Evolutionary conservation across 1,140 invertebrate species (phyloP), one percentile per base, ranked within the genome.

Genomic region (Macrobrachium rosenbergii): DNA sequence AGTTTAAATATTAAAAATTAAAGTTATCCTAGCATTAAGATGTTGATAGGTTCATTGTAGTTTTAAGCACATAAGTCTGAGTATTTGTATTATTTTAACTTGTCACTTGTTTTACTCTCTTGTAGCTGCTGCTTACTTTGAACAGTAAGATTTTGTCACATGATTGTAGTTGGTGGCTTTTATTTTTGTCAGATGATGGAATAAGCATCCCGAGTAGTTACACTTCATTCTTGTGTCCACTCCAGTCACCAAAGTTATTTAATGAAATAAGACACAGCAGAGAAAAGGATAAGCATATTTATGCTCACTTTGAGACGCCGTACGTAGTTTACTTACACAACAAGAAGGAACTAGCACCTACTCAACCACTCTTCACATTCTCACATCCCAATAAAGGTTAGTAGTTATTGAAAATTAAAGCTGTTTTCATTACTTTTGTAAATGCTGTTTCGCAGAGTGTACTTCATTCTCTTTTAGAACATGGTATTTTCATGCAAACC

Each of bases 271-370:
- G 93, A 89, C 90, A 91, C 6, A 93, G 93, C 87, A 93, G 93
- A 86, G 94, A 95, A 79, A 93, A 92, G 85, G 93, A 94, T 72
- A 95, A 95, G 90, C 92, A 93, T 90, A 91, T 92, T 63, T 90
- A 94, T 89, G 91, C 93, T 59, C 94, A 95, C 88, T 95, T 96
- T 92, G 97, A 99, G 93, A 97, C 95, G 88, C 95, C 96, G 2
- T 99, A 98, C 93, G 97, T 99, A 64, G 96, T 98, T 67, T 95
- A 97, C 90, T 94, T 99, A 80, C 96, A 97, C 91, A 99, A 98
- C 92, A 96, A 95, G 91, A 96, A 96, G 91, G 94, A 96, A 81
- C 95, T 99, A 88, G 95, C 95, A 79, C 92, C 94, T 69, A 94
- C 96, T 6, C 94, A 98, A 92, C 90, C 94, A 11, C 92, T 98